Conservation (phyloP, 37 sponge, comb jelly and placozoan species). For the Petrosia ficiformis region DNA sequence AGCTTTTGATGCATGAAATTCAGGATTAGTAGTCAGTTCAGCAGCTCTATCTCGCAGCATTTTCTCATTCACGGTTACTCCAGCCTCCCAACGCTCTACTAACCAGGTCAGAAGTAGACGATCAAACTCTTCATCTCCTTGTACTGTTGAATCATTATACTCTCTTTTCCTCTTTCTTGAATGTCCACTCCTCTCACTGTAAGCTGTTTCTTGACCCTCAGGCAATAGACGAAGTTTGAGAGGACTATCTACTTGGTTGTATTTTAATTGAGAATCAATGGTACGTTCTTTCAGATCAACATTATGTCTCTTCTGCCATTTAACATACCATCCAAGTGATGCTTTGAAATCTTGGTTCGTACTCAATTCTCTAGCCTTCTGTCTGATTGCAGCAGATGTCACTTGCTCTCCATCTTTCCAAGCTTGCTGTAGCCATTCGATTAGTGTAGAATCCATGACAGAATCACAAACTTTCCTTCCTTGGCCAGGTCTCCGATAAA, state of each 20-base stretch:
- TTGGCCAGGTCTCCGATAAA: constrained; percentile 76
- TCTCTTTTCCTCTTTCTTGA: constrained; percentile 36
- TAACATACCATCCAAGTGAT: constrained; percentile 79
- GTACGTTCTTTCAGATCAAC: constrained; percentile 65
- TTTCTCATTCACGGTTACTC: constrained; percentile 47
- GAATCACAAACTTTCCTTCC: constrained; percentile 69
- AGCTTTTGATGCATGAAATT: constrained; percentile 51
- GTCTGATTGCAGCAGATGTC: constrained; percentile 40
- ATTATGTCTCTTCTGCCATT: constrained; percentile 68
- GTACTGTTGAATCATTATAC: constrained; percentile 16
- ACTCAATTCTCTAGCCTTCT: constrained; percentile 65
- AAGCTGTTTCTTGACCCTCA: constrained; percentile 51
- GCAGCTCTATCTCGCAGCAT: constrained; percentile 62
- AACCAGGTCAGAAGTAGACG: constrained; percentile 68
- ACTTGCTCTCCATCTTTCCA: constrained; percentile 69
- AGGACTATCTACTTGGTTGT: constrained; percentile 23
- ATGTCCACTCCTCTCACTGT: constrained; percentile 36
- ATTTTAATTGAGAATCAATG: constrained; percentile 25
- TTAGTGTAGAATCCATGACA: constrained; percentile 42
- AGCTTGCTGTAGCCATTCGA: constrained; percentile 63
- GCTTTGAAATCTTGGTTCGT: constrained; percentile 58
- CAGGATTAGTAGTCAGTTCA: constrained; percentile 52
- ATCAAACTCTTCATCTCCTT: constrained; percentile 73
- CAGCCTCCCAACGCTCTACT: constrained; percentile 63
- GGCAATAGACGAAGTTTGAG: constrained; percentile 72